Conservation (phyloP, 2,888 invertebrate species). For the Drosophila mimica region DNA sequence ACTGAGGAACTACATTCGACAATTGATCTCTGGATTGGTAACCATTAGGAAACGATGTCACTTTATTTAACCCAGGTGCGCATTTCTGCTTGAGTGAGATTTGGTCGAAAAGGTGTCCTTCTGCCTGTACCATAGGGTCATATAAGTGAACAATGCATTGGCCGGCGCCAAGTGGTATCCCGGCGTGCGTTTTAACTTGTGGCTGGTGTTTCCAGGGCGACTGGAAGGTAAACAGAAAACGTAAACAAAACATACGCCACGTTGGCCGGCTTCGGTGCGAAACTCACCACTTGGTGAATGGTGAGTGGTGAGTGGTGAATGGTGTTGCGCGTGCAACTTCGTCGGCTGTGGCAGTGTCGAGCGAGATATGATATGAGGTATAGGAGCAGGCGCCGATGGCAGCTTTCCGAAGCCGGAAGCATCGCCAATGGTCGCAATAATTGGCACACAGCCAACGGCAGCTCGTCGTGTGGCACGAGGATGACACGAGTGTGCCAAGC, state of each 20-base stretch:
- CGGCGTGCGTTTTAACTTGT: conserved; percentile 16
- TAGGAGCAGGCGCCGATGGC: conserved; percentile 64
- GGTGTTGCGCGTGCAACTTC: conserved; percentile 5
- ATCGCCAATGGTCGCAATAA: conserved; percentile 33
- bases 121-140: neutral
- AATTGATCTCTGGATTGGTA: neutral
- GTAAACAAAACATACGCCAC: conserved; percentile 72
- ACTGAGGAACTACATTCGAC: neutral
- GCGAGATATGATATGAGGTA: conserved; percentile 14
- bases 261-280: conserved; percentile 51
- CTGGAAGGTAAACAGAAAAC: conserved; percentile 76
- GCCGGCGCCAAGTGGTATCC: neutral
- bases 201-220: conserved; percentile 8
- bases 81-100: neutral
- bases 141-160: neutral
- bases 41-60: neutral
- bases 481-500: conserved; percentile 7
- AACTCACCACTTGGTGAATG: conserved; percentile 49
- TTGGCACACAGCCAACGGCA: conserved; percentile 71
- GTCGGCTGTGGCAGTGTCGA: conserved; percentile 14
- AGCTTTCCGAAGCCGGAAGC: conserved; percentile 51
- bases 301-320: conserved; percentile 24
- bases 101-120: neutral
- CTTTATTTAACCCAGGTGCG: neutral
- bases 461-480: conserved; percentile 27